Percentiles rank a stretch among this genome's conserved stretches.
Conservation (phyloP, 92 coral and sea anemone species). For the Virgularia gustaviana region DNA sequence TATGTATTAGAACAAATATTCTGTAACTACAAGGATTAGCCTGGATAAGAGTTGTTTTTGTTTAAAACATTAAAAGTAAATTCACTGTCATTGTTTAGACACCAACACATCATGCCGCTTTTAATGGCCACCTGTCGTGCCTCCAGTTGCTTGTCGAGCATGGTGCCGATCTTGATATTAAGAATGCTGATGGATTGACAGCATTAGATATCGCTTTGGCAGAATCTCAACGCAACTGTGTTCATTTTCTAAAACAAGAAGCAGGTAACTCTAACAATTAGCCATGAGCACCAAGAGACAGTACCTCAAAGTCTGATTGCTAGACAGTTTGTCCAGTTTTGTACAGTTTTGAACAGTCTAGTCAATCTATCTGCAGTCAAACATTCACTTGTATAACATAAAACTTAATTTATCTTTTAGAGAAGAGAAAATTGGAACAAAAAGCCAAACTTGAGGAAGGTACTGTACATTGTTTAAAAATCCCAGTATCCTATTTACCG, state of each 20-base stretch:
- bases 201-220: conserved; percentile 68
- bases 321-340: too few species aligned
- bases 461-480: too few species aligned
- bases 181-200: conserved; percentile 59
- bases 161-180: conserved; percentile 65
- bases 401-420: too few species aligned
- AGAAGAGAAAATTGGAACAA: conserved; percentile 19
- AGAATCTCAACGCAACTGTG: conserved; percentile 68
- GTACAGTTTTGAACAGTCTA: too few species aligned
- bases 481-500: too few species aligned
- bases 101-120: conserved; percentile 86
- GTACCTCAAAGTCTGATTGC: too few species aligned
- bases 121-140: conserved; percentile 85
- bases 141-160: conserved; percentile 73
- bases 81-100: too few species aligned
- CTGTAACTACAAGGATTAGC: background rate
- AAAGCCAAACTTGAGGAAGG: background rate
- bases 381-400: too few species aligned
- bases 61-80: too few species aligned
- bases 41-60: background rate
- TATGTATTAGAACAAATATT: conserved; percentile 44
- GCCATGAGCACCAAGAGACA: too few species aligned
- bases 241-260: conserved; percentile 59
- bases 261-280: conserved; percentile 56
- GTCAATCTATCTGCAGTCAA: too few species aligned